Conservation (phyloP, 1,140 invertebrate species). For the Pinna nobilis region DNA sequence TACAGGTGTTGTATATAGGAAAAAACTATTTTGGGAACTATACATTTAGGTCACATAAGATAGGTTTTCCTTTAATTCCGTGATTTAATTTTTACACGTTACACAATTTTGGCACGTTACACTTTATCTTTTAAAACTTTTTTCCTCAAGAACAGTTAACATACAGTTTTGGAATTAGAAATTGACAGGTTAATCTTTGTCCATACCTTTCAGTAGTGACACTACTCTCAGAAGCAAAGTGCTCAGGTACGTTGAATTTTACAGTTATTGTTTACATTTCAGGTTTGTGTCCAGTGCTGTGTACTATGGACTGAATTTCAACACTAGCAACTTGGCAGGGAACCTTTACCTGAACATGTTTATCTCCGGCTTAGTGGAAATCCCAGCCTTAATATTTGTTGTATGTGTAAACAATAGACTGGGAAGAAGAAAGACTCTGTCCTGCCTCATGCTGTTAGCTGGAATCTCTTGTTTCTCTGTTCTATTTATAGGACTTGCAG, state of each 20-base stretch:
- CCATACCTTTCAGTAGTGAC: no score
- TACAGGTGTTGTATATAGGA: no score
- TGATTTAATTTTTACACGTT: no score
- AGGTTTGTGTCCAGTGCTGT: conserved; percentile 72
- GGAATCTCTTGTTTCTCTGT: conserved; percentile 65
- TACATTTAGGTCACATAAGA: no score
- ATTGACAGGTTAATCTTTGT: no score
- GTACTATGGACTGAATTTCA: conserved; percentile 71
- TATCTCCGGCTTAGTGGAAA: conserved; percentile 68
- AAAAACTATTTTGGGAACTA: no score
- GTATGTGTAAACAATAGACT: conserved; percentile 65
- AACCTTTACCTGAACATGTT: conserved; percentile 71
- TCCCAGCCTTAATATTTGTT: conserved; percentile 69
- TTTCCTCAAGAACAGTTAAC: no score
- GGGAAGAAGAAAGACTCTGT: conserved; percentile 63
- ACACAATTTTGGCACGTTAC: no score
- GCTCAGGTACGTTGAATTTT: background rate
- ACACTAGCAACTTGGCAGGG: conserved; percentile 67
- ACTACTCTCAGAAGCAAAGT: background rate
- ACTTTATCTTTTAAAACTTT: no score
- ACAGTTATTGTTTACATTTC: conserved; percentile 48
- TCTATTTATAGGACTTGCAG: conserved; percentile 55
- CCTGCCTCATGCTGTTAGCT: conserved; percentile 57
- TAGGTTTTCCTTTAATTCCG: no score
- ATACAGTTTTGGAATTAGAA: no score